These are phyloP conservation scores for Notospermus geniculatus DNA, from an alignment of 1,140 invertebrate genomes.

Conservation along the genomic window DNA sequence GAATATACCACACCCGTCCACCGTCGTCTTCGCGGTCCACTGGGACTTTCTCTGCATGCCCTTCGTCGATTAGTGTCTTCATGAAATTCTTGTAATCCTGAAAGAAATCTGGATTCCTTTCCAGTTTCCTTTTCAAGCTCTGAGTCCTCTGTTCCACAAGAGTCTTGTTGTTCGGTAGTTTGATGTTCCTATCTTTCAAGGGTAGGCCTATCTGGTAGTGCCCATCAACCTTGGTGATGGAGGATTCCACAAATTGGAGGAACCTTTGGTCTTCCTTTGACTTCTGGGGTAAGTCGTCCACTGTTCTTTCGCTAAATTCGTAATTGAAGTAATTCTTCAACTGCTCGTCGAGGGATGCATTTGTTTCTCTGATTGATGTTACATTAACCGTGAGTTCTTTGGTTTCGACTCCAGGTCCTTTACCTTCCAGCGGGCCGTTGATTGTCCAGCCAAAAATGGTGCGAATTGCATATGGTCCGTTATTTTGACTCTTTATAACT, in stretches of 20 bases:
- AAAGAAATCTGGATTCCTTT: not conserved
- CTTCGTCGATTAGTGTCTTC: not conserved
- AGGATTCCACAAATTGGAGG: not conserved
- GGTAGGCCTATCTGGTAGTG: constrained; percentile 3
- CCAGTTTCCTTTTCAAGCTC: not conserved
- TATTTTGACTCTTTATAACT: not conserved
- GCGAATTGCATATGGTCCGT: not conserved
- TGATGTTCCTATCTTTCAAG: not conserved
- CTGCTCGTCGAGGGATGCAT: not conserved
- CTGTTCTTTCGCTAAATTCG: not conserved
- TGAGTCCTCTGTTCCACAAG: not conserved
- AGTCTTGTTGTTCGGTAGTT: not conserved
- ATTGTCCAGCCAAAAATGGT: not conserved
- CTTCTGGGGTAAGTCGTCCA: not conserved
- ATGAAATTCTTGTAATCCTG: not conserved
- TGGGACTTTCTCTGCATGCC: not conserved
- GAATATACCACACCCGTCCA: constrained; percentile 15
- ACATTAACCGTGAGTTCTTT: not conserved
- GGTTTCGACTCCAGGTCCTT: not conserved
- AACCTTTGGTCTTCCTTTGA: not conserved
- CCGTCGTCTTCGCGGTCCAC: not conserved
- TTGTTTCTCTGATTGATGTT: not conserved
- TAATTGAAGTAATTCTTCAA: not conserved
- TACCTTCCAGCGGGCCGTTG: not conserved
- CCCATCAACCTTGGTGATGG: not conserved